Conservation (phyloP, 2,797 vertebrate species). For the Prionace glauca region DNA sequence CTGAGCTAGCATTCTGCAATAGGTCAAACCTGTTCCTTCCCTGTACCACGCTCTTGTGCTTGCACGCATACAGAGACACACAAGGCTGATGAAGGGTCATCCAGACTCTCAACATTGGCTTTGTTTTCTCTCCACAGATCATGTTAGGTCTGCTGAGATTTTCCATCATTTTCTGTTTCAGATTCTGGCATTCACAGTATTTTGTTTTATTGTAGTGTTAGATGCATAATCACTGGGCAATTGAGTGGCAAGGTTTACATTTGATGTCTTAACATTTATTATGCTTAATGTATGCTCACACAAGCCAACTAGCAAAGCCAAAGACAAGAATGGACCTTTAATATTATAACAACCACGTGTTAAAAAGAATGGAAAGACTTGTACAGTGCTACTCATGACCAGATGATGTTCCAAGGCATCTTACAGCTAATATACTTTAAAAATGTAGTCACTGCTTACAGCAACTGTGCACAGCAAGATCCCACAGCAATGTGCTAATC, state of each 20-base stretch:
- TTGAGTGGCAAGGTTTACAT: background rate
- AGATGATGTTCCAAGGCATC: background rate
- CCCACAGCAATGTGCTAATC: background rate
- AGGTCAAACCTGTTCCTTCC: too few relatives aligned
- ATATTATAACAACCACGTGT: background rate
- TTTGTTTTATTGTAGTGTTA: too few relatives aligned
- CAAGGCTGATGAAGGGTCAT: too few relatives aligned
- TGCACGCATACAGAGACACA: too few relatives aligned
- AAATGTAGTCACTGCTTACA: background rate
- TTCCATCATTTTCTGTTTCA: too few relatives aligned
- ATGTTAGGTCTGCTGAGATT: too few relatives aligned
- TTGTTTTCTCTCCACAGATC: too few relatives aligned
- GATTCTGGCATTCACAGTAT: background rate
- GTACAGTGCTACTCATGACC: too few relatives aligned
- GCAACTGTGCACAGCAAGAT: background rate
- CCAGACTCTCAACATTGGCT: too few relatives aligned
- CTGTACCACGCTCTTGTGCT: too few relatives aligned
- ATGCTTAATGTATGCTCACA: background rate
- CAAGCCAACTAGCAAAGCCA: background rate
- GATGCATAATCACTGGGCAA: too few relatives aligned
- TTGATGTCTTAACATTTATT: background rate
- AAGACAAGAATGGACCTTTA: background rate
- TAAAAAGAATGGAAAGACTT: background rate
- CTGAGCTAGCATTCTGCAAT: too few relatives aligned
- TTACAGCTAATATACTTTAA: background rate